Percentiles rank a stretch among this genome's conserved stretches.
Conservation (phyloP, 2,797 vertebrate genomes). For the Furcifer pardalis region DNA sequence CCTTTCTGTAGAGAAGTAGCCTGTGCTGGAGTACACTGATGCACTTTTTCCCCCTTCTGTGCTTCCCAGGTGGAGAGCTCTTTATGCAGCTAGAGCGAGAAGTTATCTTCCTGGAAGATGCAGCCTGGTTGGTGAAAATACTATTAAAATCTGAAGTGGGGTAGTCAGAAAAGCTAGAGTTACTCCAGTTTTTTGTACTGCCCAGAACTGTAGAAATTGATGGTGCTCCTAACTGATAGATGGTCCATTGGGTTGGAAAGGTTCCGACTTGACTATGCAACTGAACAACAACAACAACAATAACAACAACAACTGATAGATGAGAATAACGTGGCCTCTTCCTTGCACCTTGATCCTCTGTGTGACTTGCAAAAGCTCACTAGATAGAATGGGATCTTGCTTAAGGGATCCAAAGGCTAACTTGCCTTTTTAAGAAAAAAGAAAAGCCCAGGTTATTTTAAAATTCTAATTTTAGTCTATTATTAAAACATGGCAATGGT, state of each 20-base stretch:
- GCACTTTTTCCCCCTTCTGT: not conserved
- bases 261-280: too few relatives aligned
- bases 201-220: not conserved
- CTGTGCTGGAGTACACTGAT: not conserved
- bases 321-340: not conserved
- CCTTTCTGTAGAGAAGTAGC: too few relatives aligned
- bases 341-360: not conserved
- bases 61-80: conserved; percentile 85
- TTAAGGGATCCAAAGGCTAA: too few relatives aligned
- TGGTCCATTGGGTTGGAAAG: too few relatives aligned
- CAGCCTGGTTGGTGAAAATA: conserved; percentile 82
- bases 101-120: conserved; percentile 94
- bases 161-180: not conserved
- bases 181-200: not conserved
- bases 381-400: too few relatives aligned
- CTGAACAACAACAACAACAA: too few relatives aligned
- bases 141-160: not conserved
- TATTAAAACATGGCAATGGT: not conserved
- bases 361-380: not conserved
- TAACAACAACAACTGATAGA: not conserved
- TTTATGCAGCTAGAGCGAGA: conserved; percentile 94
- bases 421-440: not conserved
- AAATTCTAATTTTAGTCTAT: not conserved
- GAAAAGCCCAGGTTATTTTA: not conserved
- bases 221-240: not conserved